These are phyloP conservation scores for Suillia variegata DNA, from an alignment of 2,888 invertebrate genomes.

Conservation along the genomic window DNA sequence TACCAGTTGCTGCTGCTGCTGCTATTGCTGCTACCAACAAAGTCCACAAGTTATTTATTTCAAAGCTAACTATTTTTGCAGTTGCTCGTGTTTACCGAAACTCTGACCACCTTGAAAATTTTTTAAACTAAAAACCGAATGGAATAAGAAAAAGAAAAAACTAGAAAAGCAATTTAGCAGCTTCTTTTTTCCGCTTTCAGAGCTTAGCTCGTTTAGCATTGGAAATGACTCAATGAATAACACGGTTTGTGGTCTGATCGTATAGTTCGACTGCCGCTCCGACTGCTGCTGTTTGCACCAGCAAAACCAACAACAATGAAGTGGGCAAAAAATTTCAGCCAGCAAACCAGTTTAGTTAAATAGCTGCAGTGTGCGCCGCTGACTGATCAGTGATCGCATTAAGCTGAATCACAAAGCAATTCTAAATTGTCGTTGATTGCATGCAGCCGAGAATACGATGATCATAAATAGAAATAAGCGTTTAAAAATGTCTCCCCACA, in stretches of 20 bases:
- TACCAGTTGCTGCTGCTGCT: too few species aligned
- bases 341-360: not conserved
- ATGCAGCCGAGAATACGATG: not conserved
- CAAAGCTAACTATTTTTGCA: not conserved
- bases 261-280: not conserved
- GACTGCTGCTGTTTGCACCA: not conserved
- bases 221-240: not conserved
- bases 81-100: not conserved
- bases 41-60: not conserved
- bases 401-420: not conserved
- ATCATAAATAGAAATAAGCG: too few species aligned
- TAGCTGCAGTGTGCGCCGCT: not conserved
- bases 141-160: not conserved
- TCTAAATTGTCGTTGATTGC: not conserved
- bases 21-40: too few species aligned
- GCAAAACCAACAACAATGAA: not conserved
- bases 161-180: not conserved
- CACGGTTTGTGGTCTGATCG: not conserved
- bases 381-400: not conserved
- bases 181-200: not conserved
- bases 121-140: not conserved
- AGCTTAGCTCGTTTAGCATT: not conserved
- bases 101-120: not conserved
- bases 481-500: too few species aligned
- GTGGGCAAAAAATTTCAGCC: not conserved